These are phyloP conservation scores for Hypomecis punctinalis DNA, from an alignment of 2,888 invertebrate species.

Conservation along the genomic window DNA sequence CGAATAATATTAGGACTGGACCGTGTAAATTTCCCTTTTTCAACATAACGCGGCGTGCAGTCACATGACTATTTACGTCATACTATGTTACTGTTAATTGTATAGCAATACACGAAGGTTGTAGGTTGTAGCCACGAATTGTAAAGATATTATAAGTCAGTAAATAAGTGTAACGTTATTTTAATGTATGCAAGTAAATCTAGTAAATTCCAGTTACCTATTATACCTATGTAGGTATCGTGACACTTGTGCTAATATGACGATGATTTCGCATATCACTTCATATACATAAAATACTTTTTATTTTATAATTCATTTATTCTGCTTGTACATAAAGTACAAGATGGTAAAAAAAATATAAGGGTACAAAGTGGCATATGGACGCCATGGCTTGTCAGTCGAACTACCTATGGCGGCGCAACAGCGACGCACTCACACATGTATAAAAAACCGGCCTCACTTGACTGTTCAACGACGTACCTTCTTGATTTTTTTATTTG, in stretches of 20 bases:
- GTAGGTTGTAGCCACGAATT: not conserved
- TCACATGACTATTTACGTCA: conserved; percentile 15
- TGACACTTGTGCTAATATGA: not conserved
- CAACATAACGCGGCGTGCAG: not conserved
- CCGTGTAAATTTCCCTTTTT: conserved; percentile 10
- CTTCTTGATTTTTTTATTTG: no score
- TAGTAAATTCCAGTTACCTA: not conserved
- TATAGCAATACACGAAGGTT: not conserved
- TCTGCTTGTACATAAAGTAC: no score
- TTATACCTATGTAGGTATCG: not conserved
- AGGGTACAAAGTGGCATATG: no score
- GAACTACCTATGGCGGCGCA: no score
- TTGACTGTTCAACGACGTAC: no score
- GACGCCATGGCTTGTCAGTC: no score
- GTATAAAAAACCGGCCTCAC: no score
- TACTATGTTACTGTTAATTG: conserved; percentile 5
- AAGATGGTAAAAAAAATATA: no score
- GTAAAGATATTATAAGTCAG: not conserved
- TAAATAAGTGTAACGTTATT: not conserved
- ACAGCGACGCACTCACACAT: no score
- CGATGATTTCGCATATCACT: not conserved
- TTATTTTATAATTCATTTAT: no score
- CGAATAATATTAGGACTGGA: conserved; percentile 12
- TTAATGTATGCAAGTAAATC: not conserved
- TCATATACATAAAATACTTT: not conserved